These are phyloP conservation scores for Myxocyprinus asiaticus DNA, from an alignment of 2,113 vertebrate species.

Conservation along the genomic window DNA sequence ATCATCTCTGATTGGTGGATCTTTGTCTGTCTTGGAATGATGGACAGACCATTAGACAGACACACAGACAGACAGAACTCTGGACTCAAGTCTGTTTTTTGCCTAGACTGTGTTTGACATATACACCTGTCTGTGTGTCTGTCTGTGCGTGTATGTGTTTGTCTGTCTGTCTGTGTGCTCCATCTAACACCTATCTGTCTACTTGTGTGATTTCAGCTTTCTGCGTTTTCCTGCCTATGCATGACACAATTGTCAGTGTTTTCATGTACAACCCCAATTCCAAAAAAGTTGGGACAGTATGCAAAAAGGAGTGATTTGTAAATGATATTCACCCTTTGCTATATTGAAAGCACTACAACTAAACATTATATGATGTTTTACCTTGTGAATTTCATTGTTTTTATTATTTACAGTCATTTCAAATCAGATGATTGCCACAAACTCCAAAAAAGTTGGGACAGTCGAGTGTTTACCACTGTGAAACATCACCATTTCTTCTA, in stretches of 20 bases:
- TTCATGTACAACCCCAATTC: background rate
- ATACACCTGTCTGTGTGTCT: slow-evolving; percentile 78
- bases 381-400: too few species aligned
- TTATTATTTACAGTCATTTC: too few species aligned
- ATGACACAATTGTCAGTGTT: background rate
- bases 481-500: too few species aligned
- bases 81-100: slow-evolving; percentile 75
- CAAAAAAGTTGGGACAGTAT: too few species aligned
- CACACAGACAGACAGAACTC: slow-evolving; percentile 82
- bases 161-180: slow-evolving; percentile 47
- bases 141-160: slow-evolving; percentile 69
- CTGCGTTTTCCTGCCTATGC: slow-evolving; percentile 4
- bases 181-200: slow-evolving; percentile 32
- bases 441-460: too few species aligned
- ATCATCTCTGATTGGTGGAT: slow-evolving; percentile 63
- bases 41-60: slow-evolving; percentile 78
- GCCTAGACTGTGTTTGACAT: slow-evolving; percentile 70
- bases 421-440: too few species aligned
- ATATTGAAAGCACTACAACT: too few species aligned
- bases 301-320: too few species aligned
- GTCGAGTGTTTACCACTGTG: too few species aligned
- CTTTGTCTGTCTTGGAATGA: slow-evolving; percentile 76
- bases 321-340: too few species aligned
- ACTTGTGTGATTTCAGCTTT: slow-evolving; percentile 9
- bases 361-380: too few species aligned